phyloP scores from a whole-genome alignment of 2,113 vertebrate genomes.

The Rhinolophus ferrumequinum region DNA sequence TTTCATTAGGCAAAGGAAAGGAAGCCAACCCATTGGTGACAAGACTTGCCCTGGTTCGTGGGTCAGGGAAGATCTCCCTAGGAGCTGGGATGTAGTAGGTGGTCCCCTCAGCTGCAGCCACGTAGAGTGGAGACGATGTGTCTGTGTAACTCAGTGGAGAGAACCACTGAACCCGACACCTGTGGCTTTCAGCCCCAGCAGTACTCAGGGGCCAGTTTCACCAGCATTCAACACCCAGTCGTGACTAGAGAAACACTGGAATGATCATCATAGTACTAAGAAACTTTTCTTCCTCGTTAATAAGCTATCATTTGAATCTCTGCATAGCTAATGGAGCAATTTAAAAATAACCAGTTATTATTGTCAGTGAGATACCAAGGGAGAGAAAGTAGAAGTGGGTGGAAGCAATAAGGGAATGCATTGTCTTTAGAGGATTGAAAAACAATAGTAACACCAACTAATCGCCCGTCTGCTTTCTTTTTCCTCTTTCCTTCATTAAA shows the following conservation, averaged over 20 bases:
- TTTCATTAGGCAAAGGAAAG: background rate
- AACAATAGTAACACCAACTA: background rate
- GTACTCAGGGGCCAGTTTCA: no score
- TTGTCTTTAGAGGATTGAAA: background rate
- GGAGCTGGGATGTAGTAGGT: fast-evolving
- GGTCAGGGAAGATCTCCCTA: background rate
- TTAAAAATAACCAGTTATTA: background rate
- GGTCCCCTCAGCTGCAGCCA: background rate
- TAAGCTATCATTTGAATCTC: background rate
- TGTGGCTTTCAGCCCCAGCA: background rate
- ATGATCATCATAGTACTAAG: background rate
- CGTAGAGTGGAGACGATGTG: fast-evolving
- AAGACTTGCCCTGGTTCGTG: background rate
- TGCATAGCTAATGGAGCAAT: background rate
- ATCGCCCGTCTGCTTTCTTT: background rate
- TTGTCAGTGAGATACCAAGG: no score
- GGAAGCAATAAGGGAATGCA: background rate
- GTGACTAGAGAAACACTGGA: background rate
- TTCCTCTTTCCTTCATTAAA: background rate
- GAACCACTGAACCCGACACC: background rate
- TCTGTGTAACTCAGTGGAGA: background rate
- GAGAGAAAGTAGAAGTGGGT: background rate
- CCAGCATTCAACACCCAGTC: background rate
- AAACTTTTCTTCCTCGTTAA: background rate
- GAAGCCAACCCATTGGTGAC: background rate